Evolutionary conservation across 1,140 invertebrate genomes (phyloP), one percentile per base, ranked within the genome.

Genomic region (Caenorhabditis tropicalis): DNA sequence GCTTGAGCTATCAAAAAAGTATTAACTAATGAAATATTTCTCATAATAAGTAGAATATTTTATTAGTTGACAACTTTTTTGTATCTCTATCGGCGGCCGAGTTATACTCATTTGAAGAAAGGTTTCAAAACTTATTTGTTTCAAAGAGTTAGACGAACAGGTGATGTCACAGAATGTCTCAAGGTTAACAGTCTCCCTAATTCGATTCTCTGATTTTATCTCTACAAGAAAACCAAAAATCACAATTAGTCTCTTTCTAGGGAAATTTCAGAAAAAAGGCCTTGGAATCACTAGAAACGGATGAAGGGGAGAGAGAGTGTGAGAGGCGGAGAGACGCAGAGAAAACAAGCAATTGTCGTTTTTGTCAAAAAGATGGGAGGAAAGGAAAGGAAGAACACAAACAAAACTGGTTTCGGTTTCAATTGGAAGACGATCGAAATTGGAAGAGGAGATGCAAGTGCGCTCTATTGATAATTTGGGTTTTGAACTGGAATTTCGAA

Each of bases 181-280:
- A 56, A 56, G 53, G 53, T 56, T 56, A 56, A 56, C 53, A 27
- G 29, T 27, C n/a, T n/a, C n/a, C n/a, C 53, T 65, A 65, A 65
- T 36, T 65, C 16, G 31, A 65, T 36, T 27, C 24, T 58, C 7
- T 43, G 65, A 74, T 43, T 27, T 74, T 43, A 74, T 74, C 65
- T 65, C 6, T 29, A 9, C 21, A 58, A n/a, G n/a, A 51, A 51
- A 51, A 51, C n/a, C 48, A 19, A 5, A 19, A 19, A 51, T 51
- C 48, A 51, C 48, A 51, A 51, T 19, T 15, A n/a, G 15, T 19
- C 15, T 16, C n/a, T 51, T 19, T 51, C 48, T 19, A 19, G 48
- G 48, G n/a, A 51, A 51, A 6, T 51, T n/a, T 51, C 15, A 51
- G n/a, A 43, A 43, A 43, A 43, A 6, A 43, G 39, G 39, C 39